Percentiles rank a stretch among this genome's conserved stretches.
Conservation (phyloP, 2,888 invertebrate species). For the Pediacus dermestoides region DNA sequence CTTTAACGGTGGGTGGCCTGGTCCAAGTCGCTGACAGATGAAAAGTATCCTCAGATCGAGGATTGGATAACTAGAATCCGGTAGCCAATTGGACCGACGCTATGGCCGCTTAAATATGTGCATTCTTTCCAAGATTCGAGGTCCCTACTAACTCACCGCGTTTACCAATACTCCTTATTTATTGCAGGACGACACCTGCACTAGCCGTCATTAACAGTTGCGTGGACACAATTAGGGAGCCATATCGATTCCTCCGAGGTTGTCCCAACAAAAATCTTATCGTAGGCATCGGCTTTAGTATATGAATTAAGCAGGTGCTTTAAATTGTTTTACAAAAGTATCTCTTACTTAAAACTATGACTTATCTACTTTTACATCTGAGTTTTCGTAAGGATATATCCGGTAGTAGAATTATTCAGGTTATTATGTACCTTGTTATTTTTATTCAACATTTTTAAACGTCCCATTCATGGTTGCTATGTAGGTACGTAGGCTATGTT, state of each 20-base stretch:
- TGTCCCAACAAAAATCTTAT: conserved; percentile 18
- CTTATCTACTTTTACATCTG: conserved; percentile 19
- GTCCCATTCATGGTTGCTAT: conserved; percentile 26
- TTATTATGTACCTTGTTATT: conserved; percentile 22
- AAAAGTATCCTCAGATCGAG: conserved; percentile 51
- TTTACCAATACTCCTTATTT: conserved; percentile 16
- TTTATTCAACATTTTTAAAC: conserved; percentile 19
- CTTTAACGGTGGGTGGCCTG: conserved; percentile 49
- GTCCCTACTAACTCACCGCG: no score
- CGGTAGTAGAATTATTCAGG: conserved; percentile 20
- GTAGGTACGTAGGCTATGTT: no score
- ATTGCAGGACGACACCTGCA: conserved; percentile 25
- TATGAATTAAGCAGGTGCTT: conserved; percentile 22
- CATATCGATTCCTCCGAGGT: conserved; percentile 17
- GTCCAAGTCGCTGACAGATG: conserved; percentile 48
- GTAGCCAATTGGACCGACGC: conserved; percentile 51
- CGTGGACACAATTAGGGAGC: conserved; percentile 16
- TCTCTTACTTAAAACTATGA: conserved; percentile 12
- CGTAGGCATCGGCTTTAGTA: conserved; percentile 17
- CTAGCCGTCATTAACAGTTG: conserved; percentile 17
- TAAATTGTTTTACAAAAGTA: conserved; percentile 20
- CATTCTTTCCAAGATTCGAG: conserved; percentile 22
- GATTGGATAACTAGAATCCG: conserved; percentile 52
- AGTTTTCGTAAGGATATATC: conserved; percentile 23
- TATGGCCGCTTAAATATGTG: conserved; percentile 39